phyloP scores from a whole-genome alignment of 2,888 invertebrate genomes.

The Unio pictorum region DNA sequence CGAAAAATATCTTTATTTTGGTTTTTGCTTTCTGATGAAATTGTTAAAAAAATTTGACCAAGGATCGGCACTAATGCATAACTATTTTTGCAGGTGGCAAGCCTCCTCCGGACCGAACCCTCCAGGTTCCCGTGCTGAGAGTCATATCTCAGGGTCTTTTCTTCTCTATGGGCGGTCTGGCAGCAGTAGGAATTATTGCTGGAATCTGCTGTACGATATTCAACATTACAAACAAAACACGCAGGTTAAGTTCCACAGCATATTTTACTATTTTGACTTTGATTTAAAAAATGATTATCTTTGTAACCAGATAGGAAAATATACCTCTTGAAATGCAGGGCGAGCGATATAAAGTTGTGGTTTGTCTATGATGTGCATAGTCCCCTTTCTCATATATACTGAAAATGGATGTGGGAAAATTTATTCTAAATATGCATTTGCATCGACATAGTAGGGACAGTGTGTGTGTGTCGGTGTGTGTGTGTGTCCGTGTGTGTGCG shows the following conservation, averaged over 20 bases:
- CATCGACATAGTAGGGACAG: too few relatives aligned
- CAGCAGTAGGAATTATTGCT: conserved; percentile 88
- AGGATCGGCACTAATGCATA: background rate
- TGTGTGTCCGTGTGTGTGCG: too few relatives aligned
- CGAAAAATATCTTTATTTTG: too few relatives aligned
- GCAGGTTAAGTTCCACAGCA: conserved; percentile 79
- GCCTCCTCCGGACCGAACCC: conserved; percentile 94
- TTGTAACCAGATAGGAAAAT: background rate
- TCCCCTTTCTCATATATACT: too few relatives aligned
- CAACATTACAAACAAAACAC: conserved; percentile 91
- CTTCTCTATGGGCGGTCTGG: conserved; percentile 92
- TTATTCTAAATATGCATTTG: too few relatives aligned
- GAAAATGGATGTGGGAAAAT: too few relatives aligned
- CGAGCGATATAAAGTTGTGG: too few relatives aligned
- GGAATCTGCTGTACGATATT: conserved; percentile 91
- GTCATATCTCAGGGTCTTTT: conserved; percentile 92
- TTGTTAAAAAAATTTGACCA: too few relatives aligned
- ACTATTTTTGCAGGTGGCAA: conserved; percentile 79
- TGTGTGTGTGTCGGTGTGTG: too few relatives aligned
- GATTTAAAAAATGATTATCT: too few relatives aligned
- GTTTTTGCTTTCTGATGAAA: too few relatives aligned
- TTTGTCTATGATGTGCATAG: too few relatives aligned
- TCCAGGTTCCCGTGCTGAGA: conserved; percentile 85
- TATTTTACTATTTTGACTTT: background rate
- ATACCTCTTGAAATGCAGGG: background rate